These are phyloP conservation scores for Drosophila pandora DNA, from an alignment of 1,140 invertebrate species.

Conservation along the genomic window DNA sequence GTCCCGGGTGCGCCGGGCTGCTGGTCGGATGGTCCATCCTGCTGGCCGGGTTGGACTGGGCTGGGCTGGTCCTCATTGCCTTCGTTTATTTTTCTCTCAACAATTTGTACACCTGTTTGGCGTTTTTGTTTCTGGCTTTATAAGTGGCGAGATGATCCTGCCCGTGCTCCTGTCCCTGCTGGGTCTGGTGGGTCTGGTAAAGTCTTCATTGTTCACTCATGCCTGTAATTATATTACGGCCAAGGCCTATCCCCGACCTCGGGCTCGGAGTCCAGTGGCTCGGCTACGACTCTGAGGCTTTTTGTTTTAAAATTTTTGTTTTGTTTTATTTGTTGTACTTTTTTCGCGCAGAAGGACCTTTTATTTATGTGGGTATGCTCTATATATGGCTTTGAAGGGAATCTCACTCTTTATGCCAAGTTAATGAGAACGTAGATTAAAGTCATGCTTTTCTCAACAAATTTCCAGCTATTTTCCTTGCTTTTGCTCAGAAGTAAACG, in stretches of 20 bases:
- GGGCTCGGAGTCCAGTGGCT: background rate
- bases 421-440: background rate
- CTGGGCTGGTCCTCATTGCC: background rate
- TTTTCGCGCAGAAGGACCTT: background rate
- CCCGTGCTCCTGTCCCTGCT: background rate
- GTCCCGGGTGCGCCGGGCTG: background rate
- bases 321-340: background rate
- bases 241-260: background rate
- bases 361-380: background rate
- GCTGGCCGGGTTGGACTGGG: background rate
- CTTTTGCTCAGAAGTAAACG: too few species aligned
- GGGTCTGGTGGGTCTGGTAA: slow-evolving; percentile 21
- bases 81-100: slow-evolving; percentile 47
- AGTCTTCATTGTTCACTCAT: slow-evolving; percentile 40
- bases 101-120: slow-evolving; percentile 53
- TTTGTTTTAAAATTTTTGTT: background rate
- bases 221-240: slow-evolving; percentile 40
- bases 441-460: background rate
- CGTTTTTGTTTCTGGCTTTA: slow-evolving; percentile 20
- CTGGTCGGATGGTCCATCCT: background rate
- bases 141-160: slow-evolving; percentile 46
- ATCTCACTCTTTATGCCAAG: background rate
- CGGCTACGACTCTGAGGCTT: background rate
- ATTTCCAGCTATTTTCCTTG: too few species aligned
- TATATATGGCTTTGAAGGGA: background rate